Evolutionary conservation across 2,113 vertebrate species (phyloP).

Genomic region (Psammodynastes pulverulentus): DNA sequence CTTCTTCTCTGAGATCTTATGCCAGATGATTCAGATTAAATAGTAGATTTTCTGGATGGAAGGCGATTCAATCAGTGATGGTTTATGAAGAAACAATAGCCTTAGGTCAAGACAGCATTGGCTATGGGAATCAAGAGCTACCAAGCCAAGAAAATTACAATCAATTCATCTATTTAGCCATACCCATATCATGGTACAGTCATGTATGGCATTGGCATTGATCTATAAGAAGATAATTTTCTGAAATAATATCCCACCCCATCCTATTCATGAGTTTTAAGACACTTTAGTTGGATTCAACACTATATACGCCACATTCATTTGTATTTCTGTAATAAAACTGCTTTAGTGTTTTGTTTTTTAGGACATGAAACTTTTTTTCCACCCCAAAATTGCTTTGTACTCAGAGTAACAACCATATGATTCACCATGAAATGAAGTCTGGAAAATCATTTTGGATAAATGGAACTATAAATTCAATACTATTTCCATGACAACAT

Average conservation of each 20-base stretch:
- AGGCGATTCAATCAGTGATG: not conserved
- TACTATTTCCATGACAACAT: conserved; percentile 85
- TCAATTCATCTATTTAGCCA: not conserved
- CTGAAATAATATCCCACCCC: not conserved
- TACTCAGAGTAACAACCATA: conserved; percentile 75
- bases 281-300: conserved; percentile 27
- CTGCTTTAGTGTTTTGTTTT: conserved; percentile 68
- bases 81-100: not conserved
- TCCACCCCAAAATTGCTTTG: conserved; percentile 70
- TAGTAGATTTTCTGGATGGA: not conserved
- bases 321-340: conserved; percentile 70
- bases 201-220: not conserved
- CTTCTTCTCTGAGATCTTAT: not conserved
- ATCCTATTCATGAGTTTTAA: conserved; percentile 28
- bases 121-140: not conserved
- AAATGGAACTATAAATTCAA: conserved; percentile 84
- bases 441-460: conserved; percentile 84
- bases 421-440: conserved; percentile 86
- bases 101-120: not conserved
- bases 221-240: not conserved
- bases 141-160: not conserved
- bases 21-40: not conserved
- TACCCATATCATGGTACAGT: not conserved
- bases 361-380: conserved; percentile 71
- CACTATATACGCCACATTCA: conserved; percentile 50